A percentile compares a stretch with the other conserved stretches of the same genome.
Conservation (phyloP, 23 tunicate genomes). For the Phallusia fumigata region DNA sequence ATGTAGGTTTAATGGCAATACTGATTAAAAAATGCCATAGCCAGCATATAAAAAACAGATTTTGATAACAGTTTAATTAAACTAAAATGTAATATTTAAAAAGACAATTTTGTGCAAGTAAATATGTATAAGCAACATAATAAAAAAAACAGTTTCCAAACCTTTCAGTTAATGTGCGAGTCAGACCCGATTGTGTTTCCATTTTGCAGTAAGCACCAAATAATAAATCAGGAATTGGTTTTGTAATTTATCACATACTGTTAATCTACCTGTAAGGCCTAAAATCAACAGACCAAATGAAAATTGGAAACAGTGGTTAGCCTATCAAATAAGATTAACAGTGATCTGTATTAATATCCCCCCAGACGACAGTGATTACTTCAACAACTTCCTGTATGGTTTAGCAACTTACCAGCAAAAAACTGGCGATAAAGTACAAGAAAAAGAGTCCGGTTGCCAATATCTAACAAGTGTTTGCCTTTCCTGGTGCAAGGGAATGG, state of each 20-base stretch:
- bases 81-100: too few species aligned
- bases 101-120: too few species aligned
- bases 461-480: background rate
- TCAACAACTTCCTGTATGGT: slow-evolving; percentile 6
- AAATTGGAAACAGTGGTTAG: too few species aligned
- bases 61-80: too few species aligned
- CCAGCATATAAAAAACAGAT: too few species aligned
- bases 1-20: too few species aligned
- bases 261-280: background rate
- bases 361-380: background rate
- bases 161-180: slow-evolving; percentile 4
- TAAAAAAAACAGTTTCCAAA: background rate
- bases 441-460: background rate
- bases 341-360: background rate
- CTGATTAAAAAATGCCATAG: too few species aligned
- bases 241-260: background rate
- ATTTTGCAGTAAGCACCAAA: slow-evolving; percentile 1
- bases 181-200: slow-evolving; percentile 7
- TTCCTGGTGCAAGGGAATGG: too few species aligned
- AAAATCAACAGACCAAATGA: background rate
- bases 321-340: background rate
- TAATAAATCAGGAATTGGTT: background rate
- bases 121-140: too few species aligned
- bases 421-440: background rate
- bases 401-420: background rate